Evolutionary conservation across 64 coral and sea anemone genomes (phyloP).

Genomic region (Platygyra sinensis): DNA sequence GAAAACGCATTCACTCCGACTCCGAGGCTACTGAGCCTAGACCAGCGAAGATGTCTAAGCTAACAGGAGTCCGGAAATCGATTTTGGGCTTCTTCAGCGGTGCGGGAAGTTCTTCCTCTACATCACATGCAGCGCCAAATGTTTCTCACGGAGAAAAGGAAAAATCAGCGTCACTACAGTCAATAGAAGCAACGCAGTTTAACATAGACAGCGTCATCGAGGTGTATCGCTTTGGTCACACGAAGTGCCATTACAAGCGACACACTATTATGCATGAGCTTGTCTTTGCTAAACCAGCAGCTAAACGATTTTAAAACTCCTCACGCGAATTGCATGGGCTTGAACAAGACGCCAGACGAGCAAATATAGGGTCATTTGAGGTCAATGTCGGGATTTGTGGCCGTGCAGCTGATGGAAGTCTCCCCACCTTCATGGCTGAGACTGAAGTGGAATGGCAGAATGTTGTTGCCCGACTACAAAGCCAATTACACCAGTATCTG

Average conservation of each 20-base stretch:
- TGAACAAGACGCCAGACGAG: constrained; percentile 36
- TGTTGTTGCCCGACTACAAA: not conserved
- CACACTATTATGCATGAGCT: constrained; percentile 45
- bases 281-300: not conserved
- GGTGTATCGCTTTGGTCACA: constrained; percentile 56
- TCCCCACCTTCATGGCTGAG: constrained; percentile 9
- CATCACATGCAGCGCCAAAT: not conserved
- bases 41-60: constrained; percentile 5
- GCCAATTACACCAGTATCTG: constrained; percentile 4
- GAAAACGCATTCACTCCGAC: constrained; percentile 44
- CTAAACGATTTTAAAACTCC: constrained; percentile 29
- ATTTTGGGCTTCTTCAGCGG: constrained; percentile 43
- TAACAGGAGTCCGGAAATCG: constrained; percentile 22
- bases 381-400: not conserved
- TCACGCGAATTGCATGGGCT: constrained; percentile 20
- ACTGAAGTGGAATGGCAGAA: not conserved
- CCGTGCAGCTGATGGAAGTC: not conserved
- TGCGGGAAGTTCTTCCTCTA: not conserved
- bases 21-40: constrained; percentile 3
- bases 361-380: constrained; percentile 37
- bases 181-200: not conserved
- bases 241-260: constrained; percentile 39
- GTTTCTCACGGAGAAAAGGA: not conserved
- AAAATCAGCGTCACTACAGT: not conserved
- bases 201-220: constrained; percentile 50